Percentiles rank a stretch among this genome's conserved stretches.
Evolutionary conservation across 2,797 vertebrate species (phyloP).

Genomic region (Acanthurus lineatus): DNA sequence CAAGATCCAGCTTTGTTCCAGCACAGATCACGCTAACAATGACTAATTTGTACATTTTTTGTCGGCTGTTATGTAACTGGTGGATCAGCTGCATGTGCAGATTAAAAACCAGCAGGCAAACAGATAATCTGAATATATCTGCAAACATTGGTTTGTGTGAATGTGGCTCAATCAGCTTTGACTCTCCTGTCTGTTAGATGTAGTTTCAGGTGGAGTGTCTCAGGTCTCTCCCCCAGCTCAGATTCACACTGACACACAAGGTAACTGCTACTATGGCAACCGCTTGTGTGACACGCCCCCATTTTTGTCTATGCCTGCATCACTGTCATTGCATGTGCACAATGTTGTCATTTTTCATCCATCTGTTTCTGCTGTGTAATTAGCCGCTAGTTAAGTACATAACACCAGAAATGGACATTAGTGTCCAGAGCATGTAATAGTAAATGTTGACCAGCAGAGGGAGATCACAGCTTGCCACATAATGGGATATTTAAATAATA

Average conservation of each 20-base stretch:
- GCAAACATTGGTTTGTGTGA: slow-evolving; percentile 13
- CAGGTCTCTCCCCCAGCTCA: slow-evolving; percentile 86
- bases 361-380: slow-evolving; percentile 4
- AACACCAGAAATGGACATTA: background rate
- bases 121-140: background rate
- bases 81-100: slow-evolving; percentile 39
- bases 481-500: background rate
- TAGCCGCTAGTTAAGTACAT: too few relatives aligned
- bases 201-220: slow-evolving; percentile 85
- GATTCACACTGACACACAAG: slow-evolving; percentile 89
- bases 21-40: background rate
- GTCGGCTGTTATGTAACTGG: slow-evolving; percentile 9
- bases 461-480: slow-evolving; percentile 35
- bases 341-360: background rate
- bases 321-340: slow-evolving; percentile 14
- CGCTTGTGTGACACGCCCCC: slow-evolving; percentile 48
- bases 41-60: background rate
- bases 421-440: slow-evolving; percentile 35
- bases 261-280: slow-evolving; percentile 85
- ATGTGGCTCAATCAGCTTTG: slow-evolving; percentile 57
- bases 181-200: slow-evolving; percentile 86
- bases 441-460: slow-evolving; percentile 68
- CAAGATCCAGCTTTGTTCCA: background rate
- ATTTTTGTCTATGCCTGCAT: background rate
- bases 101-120: slow-evolving; percentile 12